A percentile compares a stretch with the other conserved stretches of the same genome.
Conservation (phyloP, 2,113 vertebrate genomes). For the Oostethus manadensis region DNA sequence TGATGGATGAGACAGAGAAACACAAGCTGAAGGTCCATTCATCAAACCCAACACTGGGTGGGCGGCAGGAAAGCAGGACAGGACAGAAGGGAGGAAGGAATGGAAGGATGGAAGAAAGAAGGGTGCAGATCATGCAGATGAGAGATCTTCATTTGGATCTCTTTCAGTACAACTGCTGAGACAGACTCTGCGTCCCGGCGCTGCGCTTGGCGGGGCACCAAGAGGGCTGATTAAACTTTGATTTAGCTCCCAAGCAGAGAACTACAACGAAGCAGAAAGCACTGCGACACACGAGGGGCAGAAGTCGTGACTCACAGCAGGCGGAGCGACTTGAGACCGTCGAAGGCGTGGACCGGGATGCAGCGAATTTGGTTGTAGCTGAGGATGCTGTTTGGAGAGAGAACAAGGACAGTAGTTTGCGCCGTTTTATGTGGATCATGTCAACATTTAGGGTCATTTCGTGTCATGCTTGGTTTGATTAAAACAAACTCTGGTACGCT, state of each 20-base stretch:
- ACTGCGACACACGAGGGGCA: conserved; percentile 30
- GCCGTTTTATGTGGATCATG: no score
- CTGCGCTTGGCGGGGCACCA: conserved; percentile 27
- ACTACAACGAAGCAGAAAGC: conserved; percentile 29
- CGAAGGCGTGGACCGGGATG: conserved; percentile 86
- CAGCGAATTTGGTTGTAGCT: conserved; percentile 94
- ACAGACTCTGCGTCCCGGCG: conserved; percentile 25
- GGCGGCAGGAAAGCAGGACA: conserved; percentile 26
- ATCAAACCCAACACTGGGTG: conserved; percentile 59
- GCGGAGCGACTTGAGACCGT: conserved; percentile 85
- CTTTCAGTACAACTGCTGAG: conserved; percentile 28
- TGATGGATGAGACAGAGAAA: conserved; percentile 68
- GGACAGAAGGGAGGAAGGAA: conserved; percentile 15
- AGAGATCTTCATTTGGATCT: conserved; percentile 49
- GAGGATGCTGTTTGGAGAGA: conserved; percentile 77
- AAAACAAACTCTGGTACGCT: no score
- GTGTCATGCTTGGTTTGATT: no score
- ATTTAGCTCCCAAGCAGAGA: conserved; percentile 39
- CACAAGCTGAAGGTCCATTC: conserved; percentile 63
- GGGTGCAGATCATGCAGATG: conserved; percentile 30
- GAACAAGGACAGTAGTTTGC: conserved; percentile 14
- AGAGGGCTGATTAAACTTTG: conserved; percentile 47
- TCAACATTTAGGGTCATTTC: no score
- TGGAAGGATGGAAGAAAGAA: conserved; percentile 7
- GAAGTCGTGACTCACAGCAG: conserved; percentile 83